Percentiles rank a stretch among this genome's conserved stretches.
phyloP scores from a whole-genome alignment of 2,113 vertebrate genomes.

The Acanthisitta chloris region DNA sequence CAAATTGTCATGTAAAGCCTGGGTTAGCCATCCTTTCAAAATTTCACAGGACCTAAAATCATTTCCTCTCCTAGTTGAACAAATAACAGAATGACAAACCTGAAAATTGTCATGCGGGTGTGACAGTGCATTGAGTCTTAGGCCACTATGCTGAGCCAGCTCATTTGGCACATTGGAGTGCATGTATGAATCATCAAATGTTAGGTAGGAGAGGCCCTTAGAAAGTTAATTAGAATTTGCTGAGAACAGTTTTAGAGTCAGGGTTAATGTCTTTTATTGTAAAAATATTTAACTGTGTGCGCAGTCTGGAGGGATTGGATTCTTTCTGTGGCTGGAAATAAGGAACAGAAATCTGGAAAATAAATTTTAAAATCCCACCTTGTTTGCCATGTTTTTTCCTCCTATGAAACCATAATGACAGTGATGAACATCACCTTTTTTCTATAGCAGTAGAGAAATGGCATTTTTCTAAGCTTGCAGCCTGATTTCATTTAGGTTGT shows the following conservation, averaged over 20 bases:
- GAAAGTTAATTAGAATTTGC: neutral
- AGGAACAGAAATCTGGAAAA: neutral
- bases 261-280: neutral
- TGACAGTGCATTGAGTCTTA: neutral
- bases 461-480: neutral
- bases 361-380: neutral
- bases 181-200: neutral
- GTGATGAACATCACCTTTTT: neutral
- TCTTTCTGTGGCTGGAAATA: neutral
- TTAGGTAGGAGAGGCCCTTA: neutral
- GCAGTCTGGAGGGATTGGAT: neutral
- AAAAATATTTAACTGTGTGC: neutral
- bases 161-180: neutral
- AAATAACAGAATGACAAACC: neutral
- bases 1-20: neutral
- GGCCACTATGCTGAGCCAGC: neutral
- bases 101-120: neutral
- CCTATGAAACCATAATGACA: neutral
- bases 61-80: neutral
- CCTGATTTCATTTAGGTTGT: neutral
- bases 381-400: neutral
- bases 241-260: neutral
- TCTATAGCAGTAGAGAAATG: neutral
- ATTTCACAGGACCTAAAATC: neutral
- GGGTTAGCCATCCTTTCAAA: neutral